Evolutionary conservation across 2,113 vertebrate genomes (phyloP).

Genomic region (Neofelis nebulosa): DNA sequence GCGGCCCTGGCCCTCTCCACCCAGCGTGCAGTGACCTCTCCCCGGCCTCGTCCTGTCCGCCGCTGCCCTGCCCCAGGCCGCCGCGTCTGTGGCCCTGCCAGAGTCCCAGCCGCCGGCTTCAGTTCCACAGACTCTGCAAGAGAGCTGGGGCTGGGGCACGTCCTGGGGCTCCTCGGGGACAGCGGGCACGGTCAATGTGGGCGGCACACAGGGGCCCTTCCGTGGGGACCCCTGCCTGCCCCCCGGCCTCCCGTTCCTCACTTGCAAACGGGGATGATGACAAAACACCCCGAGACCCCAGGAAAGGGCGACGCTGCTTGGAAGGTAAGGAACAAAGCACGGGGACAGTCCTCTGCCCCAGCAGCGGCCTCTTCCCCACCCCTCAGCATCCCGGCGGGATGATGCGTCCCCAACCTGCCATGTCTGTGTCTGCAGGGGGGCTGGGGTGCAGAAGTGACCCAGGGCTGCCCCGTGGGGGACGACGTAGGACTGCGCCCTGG

Average conservation of each 20-base stretch:
- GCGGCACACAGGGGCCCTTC: too few species aligned
- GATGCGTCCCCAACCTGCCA: neutral
- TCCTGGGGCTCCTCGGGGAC: fast-evolving
- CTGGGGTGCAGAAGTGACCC: neutral
- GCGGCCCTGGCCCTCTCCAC: neutral
- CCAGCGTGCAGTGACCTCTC: fast-evolving
- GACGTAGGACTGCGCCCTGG: fast-evolving
- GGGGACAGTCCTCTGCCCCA: fast-evolving
- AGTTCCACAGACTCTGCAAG: too few species aligned
- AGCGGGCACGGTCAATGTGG: fast-evolving
- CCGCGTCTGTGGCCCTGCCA: fast-evolving
- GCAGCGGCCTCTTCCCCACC: neutral
- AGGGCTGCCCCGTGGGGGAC: fast-evolving
- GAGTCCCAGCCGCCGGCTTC: fast-evolving
- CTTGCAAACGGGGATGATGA: neutral
- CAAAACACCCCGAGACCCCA: neutral
- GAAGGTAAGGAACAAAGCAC: neutral
- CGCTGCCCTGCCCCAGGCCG: neutral
- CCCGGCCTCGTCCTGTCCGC: fast-evolving
- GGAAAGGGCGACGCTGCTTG: fast-evolving
- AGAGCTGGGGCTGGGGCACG: neutral
- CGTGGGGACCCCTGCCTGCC: fast-evolving
- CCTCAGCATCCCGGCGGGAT: fast-evolving
- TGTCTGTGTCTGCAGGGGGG: fast-evolving
- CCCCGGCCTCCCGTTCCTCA: too few species aligned